These are phyloP conservation scores for Atrichornis clamosus DNA, from an alignment of 2,113 vertebrate species.

Conservation along the genomic window DNA sequence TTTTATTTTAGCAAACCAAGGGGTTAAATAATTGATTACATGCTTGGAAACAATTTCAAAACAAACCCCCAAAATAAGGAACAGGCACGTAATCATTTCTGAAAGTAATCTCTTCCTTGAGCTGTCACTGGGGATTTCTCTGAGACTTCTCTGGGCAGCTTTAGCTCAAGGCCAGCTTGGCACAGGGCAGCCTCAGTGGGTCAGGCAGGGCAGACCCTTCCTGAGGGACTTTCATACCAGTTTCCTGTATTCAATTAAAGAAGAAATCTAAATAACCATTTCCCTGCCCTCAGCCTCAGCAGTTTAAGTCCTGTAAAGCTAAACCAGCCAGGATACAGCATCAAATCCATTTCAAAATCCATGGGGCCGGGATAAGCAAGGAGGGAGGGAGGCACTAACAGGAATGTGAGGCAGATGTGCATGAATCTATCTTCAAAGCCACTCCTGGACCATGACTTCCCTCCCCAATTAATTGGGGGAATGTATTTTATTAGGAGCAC, in stretches of 20 bases:
- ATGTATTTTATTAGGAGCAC: neutral
- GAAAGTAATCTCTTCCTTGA: conserved; percentile 27
- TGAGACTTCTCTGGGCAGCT: conserved; percentile 24
- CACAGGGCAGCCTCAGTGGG: neutral
- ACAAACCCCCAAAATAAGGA: conserved; percentile 23
- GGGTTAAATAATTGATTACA: neutral
- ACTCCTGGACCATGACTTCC: neutral
- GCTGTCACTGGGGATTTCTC: conserved; percentile 42
- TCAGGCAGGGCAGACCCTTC: neutral
- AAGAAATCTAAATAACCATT: neutral
- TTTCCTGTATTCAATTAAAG: neutral
- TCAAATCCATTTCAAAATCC: neutral
- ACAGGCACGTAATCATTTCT: neutral
- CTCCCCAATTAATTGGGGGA: neutral
- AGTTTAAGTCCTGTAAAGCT: neutral
- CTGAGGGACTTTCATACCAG: neutral
- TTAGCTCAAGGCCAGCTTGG: conserved; percentile 30
- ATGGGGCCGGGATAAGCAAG: neutral
- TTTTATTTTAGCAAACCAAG: neutral
- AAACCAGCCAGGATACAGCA: neutral
- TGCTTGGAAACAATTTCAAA: neutral
- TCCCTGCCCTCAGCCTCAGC: neutral
- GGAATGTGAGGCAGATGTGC: neutral
- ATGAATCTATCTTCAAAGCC: neutral
- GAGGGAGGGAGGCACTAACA: neutral